These are phyloP conservation scores for Bradypodion ventrale DNA, from an alignment of 2,797 vertebrate species.

Conservation along the genomic window DNA sequence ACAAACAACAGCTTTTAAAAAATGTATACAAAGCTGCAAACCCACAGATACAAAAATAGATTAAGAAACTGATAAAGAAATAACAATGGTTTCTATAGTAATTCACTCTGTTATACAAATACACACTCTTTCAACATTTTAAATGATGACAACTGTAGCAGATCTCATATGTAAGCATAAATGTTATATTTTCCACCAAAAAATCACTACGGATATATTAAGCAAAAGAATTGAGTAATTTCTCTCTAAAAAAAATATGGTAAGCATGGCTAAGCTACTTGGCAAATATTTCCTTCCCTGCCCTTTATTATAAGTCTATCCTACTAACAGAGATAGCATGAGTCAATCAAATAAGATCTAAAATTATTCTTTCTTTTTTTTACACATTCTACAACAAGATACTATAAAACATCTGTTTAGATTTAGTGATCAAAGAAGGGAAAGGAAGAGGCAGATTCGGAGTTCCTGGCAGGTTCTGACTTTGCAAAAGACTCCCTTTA, in stretches of 20 bases:
- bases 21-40: too few species aligned
- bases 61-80: too few species aligned
- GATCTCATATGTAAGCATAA: conserved; percentile 40
- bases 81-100: conserved; percentile 29
- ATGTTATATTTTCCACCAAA: conserved; percentile 47
- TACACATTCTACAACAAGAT: conserved; percentile 58
- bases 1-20: conserved; percentile 54
- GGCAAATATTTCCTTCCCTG: conserved; percentile 54
- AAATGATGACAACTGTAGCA: conserved; percentile 4
- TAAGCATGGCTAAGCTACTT: conserved; percentile 29
- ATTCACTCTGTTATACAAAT: conserved; percentile 40
- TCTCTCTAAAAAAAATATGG: conserved; percentile 38
- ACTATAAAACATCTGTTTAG: conserved; percentile 73
- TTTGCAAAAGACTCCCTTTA: conserved; percentile 53
- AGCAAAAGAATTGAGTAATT: conserved; percentile 34
- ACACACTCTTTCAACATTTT: conserved; percentile 28
- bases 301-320: conserved; percentile 64
- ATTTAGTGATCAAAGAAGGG: conserved; percentile 58
- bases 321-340: conserved; percentile 58
- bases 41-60: too few species aligned
- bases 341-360: conserved; percentile 11
- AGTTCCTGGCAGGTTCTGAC: conserved; percentile 50
- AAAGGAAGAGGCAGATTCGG: conserved; percentile 36
- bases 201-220: conserved; percentile 20
- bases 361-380: background rate